Evolutionary conservation across 2,113 vertebrate genomes (phyloP), one percentile per base, ranked within the genome.

Genomic region (Anoura caudifer): DNA sequence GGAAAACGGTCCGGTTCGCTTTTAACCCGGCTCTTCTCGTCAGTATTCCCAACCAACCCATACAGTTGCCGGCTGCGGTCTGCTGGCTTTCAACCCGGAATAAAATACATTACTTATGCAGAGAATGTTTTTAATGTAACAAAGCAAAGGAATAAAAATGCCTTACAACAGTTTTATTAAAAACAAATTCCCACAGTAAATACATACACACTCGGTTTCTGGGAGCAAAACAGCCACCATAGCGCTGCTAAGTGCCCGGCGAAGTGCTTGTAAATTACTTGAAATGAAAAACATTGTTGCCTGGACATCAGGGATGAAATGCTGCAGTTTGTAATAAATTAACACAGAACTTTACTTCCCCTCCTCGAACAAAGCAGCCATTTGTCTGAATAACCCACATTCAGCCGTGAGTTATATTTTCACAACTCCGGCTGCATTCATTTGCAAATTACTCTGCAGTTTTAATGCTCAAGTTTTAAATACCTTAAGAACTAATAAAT

Each of bases 311-410:
- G 98, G 98, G 99, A 99, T 99, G 99, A 99, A 99, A 99, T 99
- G 99, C 99, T 97, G 98, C 98, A 99, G 99, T 99, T 99, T 99
- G 99, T 99, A 99, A 99, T 99, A 99, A 99, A 99, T 99, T 99
- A 99, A 98, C 98, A 99, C 98, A 98, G 98, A 98, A 98, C 98
- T 99, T 98, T 98, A 98, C 98, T 99, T 99, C 98, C 98, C 98
- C 98, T 98, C 95, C 96, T 98, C 96, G 97, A 98, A 99, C 98
- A 98, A 99, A 99, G 98, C 99, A 97, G 97, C 98, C 98, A 99
- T 99, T 99, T 99, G 99, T 99, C 99, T 99, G 98, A 98, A 98
- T 98, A 99, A 99, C 98, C 98, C 98, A 98, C 99, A 99, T 99
- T 98, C 98, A 99, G 98, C 98, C 98, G 98, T 98, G 98, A 99